Percentiles rank a stretch among this genome's conserved stretches.
These are phyloP conservation scores for Apotomis turbidana DNA, from an alignment of 2,888 invertebrate genomes.

Conservation along the genomic window DNA sequence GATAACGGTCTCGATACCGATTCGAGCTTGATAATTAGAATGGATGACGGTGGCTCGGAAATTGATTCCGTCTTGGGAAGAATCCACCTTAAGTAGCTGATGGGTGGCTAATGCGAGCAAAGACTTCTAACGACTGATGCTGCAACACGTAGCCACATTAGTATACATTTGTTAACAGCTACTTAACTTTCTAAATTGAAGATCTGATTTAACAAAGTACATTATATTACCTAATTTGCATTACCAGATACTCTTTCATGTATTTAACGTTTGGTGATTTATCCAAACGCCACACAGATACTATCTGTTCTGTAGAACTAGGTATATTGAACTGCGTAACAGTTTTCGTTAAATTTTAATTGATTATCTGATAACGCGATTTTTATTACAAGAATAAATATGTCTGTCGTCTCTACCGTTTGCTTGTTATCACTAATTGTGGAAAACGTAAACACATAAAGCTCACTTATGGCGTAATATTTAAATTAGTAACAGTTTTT, in stretches of 20 bases:
- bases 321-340: conserved; percentile 35
- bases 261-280: conserved; percentile 55
- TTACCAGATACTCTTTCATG: conserved; percentile 48
- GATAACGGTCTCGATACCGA: conserved; percentile 65
- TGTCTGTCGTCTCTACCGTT: conserved; percentile 46
- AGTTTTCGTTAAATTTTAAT: conserved; percentile 37
- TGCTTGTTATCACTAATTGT: conserved; percentile 24
- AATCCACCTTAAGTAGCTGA: conserved; percentile 58
- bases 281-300: conserved; percentile 58
- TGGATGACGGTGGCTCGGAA: conserved; percentile 52
- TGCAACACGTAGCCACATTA: conserved; percentile 53
- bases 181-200: conserved; percentile 58
- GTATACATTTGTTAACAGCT: conserved; percentile 67
- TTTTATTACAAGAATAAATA: conserved; percentile 51
- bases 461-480: conserved; percentile 14
- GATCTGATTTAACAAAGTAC: conserved; percentile 61
- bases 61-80: conserved; percentile 61
- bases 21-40: no score
- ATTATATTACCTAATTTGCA: conserved; percentile 56
- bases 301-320: conserved; percentile 54
- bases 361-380: conserved; percentile 51
- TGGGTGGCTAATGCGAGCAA: conserved; percentile 58
- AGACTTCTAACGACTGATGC: conserved; percentile 49
- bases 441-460: conserved; percentile 9
- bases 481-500: neutral